Percentiles rank a stretch among this genome's conserved stretches.
Conservation (phyloP, 2,888 invertebrate species). For the Xestia sexstrigata region DNA sequence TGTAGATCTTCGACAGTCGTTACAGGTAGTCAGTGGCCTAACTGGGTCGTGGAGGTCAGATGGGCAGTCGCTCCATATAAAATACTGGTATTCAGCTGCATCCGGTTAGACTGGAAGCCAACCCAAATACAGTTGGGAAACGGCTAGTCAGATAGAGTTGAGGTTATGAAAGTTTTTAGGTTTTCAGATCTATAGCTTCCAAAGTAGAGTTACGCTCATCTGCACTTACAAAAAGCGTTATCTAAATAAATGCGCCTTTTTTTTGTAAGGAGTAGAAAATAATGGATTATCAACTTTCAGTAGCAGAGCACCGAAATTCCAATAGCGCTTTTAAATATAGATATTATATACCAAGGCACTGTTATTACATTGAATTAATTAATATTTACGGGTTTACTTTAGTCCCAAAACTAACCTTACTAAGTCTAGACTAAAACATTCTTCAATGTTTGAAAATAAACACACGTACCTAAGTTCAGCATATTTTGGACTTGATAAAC, state of each 20-base stretch:
- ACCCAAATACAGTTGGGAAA: too few species aligned
- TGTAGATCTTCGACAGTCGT: too few species aligned
- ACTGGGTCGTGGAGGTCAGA: too few species aligned
- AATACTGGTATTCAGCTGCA: too few species aligned
- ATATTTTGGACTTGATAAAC: slow-evolving; percentile 10
- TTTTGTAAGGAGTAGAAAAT: too few species aligned
- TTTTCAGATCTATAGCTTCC: not conserved
- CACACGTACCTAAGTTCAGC: not conserved
- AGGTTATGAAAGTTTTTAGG: too few species aligned
- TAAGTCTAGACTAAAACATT: not conserved
- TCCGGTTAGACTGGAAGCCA: too few species aligned
- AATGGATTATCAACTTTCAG: not conserved
- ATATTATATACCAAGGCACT: not conserved
- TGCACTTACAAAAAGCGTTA: not conserved
- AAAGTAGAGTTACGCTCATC: not conserved
- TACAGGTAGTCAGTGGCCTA: too few species aligned
- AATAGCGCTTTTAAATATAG: not conserved
- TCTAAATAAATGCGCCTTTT: not conserved
- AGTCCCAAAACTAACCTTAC: not conserved
- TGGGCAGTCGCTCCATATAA: too few species aligned
- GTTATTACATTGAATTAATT: not conserved
- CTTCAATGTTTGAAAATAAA: slow-evolving; percentile 10
- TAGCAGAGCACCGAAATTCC: not conserved
- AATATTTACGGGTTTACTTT: slow-evolving; percentile 7
- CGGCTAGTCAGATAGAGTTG: too few species aligned